Evolutionary conservation across 2,113 vertebrate genomes (phyloP).

Genomic region (Mobula hypostoma): DNA sequence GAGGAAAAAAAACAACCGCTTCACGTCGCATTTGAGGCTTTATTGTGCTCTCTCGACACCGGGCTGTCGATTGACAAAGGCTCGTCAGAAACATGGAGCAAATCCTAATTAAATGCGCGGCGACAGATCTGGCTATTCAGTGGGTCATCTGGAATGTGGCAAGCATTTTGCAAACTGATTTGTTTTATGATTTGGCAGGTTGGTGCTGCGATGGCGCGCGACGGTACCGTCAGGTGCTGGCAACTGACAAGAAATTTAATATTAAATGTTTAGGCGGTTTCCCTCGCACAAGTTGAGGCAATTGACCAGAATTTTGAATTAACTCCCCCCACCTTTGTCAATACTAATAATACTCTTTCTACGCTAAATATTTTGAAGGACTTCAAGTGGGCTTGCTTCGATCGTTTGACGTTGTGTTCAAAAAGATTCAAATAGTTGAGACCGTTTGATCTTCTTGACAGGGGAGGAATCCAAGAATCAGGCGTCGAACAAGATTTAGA

Average conservation of each 20-base stretch:
- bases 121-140: conserved; percentile 54
- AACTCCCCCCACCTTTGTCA: background rate
- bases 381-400: background rate
- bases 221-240: background rate
- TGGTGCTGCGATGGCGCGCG: conserved; percentile 37
- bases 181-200: conserved; percentile 69
- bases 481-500: background rate
- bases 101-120: conserved; percentile 51
- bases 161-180: conserved; percentile 57
- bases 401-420: background rate
- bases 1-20: too few relatives aligned
- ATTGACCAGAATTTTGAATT: background rate
- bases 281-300: too few relatives aligned
- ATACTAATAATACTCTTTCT: background rate
- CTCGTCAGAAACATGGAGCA: conserved; percentile 51
- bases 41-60: too few relatives aligned
- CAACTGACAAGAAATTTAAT: background rate
- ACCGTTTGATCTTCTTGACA: background rate
- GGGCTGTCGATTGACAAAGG: background rate
- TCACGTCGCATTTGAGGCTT: too few relatives aligned
- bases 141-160: conserved; percentile 61
- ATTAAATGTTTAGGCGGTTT: background rate
- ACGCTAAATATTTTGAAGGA: background rate
- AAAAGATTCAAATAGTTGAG: too few relatives aligned
- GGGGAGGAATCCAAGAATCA: too few relatives aligned